Evolutionary conservation across 2,797 vertebrate species (phyloP).

Genomic region (Phoebastria nigripes): DNA sequence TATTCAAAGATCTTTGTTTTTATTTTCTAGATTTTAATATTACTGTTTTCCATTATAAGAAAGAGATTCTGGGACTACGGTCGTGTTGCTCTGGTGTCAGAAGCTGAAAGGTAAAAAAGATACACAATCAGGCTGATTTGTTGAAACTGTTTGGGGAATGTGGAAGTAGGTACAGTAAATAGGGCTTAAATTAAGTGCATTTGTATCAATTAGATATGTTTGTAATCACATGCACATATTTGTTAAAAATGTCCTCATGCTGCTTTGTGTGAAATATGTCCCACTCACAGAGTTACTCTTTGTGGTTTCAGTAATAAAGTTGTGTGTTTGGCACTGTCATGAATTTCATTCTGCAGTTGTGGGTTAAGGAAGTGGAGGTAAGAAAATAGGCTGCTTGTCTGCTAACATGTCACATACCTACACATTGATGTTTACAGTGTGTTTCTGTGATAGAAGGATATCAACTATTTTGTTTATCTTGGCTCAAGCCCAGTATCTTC

Average conservation of each 20-base stretch:
- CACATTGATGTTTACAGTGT: not conserved
- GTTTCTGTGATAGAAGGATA: not conserved
- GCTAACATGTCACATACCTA: not conserved
- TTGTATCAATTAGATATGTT: not conserved
- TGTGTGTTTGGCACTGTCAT: not conserved
- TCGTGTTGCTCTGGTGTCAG: constrained; percentile 88
- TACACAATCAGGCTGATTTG: not conserved
- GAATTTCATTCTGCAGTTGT: not conserved
- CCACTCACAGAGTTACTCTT: not conserved
- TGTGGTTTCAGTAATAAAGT: not conserved
- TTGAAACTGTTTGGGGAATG: not conserved
- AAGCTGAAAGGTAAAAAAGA: constrained; percentile 76
- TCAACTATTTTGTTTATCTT: not conserved
- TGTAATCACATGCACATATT: not conserved
- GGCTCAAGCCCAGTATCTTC: not conserved
- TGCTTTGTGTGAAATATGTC: not conserved
- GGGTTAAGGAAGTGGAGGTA: not conserved
- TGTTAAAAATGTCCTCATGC: not conserved
- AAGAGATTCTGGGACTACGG: constrained; percentile 93
- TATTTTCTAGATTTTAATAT: constrained; percentile 79
- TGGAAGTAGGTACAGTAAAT: not conserved
- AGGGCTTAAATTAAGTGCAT: not conserved
- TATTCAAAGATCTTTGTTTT: not conserved
- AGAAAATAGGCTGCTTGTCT: not conserved
- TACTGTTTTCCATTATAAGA: constrained; percentile 86